A percentile compares a stretch with the other conserved stretches of the same genome.
phyloP scores from a whole-genome alignment of 1,140 invertebrate species.

The Nymphalis io region DNA sequence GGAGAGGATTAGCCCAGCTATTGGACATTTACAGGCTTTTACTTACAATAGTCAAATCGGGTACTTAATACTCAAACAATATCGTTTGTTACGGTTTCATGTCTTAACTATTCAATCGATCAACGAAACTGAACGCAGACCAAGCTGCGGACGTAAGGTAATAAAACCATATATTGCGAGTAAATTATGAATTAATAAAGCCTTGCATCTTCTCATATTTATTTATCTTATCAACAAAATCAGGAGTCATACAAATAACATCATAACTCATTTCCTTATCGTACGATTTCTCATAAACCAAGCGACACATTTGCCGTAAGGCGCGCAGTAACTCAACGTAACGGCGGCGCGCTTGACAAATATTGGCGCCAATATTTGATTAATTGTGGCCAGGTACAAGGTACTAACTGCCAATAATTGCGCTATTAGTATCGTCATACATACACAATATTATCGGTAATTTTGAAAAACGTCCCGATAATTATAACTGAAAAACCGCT shows the following conservation, averaged over 20 bases:
- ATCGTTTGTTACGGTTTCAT: too few species aligned
- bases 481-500: too few species aligned
- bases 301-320: conserved; percentile 4
- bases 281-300: neutral
- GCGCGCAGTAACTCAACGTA: conserved; percentile 5
- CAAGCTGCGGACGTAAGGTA: too few species aligned
- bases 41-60: too few species aligned
- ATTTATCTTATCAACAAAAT: neutral
- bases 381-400: conserved; percentile 7
- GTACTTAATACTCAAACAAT: too few species aligned
- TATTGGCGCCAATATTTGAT: conserved; percentile 10
- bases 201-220: too few species aligned
- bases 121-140: too few species aligned
- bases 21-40: too few species aligned
- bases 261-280: neutral
- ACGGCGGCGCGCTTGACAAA: conserved; percentile 4
- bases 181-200: too few species aligned
- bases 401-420: conserved; percentile 6
- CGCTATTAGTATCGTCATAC: neutral
- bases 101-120: too few species aligned
- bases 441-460: conserved; percentile 3
- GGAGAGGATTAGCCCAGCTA: too few species aligned
- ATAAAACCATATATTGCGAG: neutral
- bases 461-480: neutral
- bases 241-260: neutral